Conservation (phyloP, 2,888 invertebrate species). For the Lasioglossum morio region DNA sequence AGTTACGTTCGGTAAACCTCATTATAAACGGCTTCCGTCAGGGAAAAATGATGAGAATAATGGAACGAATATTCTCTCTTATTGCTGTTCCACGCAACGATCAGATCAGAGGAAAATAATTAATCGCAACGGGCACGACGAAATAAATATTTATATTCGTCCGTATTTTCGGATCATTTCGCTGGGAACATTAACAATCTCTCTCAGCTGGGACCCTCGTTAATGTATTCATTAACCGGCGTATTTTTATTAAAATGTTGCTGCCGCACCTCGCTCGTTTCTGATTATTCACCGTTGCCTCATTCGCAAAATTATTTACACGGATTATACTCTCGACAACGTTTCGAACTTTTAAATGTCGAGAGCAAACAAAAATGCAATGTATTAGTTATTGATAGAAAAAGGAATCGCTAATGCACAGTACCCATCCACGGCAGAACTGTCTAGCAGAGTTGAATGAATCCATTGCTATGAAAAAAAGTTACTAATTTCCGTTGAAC, state of each 20-base stretch:
- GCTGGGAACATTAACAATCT: constrained; percentile 10
- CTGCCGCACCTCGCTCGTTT: neutral
- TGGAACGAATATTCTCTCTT: neutral
- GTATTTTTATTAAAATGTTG: constrained; percentile 17
- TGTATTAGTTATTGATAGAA: neutral
- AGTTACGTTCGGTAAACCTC: neutral
- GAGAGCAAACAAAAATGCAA: neutral
- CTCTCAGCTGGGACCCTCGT: neutral
- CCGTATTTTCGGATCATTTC: constrained; percentile 22
- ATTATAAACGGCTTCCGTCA: neutral
- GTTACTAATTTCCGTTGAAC: neutral
- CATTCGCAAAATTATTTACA: constrained; percentile 6
- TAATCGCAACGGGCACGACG: neutral
- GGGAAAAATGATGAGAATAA: neutral
- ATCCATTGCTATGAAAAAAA: neutral
- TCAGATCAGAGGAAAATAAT: constrained; percentile 6
- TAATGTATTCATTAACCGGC: constrained; percentile 16
- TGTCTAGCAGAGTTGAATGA: neutral
- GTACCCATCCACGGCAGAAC: neutral
- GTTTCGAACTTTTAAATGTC: neutral
- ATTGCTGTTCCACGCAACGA: neutral
- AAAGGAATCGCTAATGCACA: neutral
- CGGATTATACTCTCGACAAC: neutral
- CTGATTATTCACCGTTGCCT: constrained; percentile 10
- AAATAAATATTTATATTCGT: neutral